Percentiles rank a stretch among this genome's conserved stretches.
Evolutionary conservation across 2,113 vertebrate species (phyloP).

Genomic region (Cyprinus carpio): DNA sequence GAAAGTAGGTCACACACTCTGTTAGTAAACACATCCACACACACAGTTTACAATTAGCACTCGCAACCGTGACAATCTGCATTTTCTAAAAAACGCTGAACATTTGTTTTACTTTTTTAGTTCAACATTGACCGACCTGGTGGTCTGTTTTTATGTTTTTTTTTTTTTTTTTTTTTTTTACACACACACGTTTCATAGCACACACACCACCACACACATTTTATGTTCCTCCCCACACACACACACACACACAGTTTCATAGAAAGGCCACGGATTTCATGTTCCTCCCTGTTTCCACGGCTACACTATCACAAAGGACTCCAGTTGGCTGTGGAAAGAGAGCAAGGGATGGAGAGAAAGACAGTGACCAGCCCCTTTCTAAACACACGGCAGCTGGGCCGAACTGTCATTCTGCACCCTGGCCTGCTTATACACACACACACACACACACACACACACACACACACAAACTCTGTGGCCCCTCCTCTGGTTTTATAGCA

Average conservation of each 20-base stretch:
- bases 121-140: neutral
- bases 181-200: slow-evolving; percentile 38
- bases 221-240: slow-evolving; percentile 59
- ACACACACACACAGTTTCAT: slow-evolving; percentile 34
- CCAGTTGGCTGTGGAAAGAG: slow-evolving; percentile 67
- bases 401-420: slow-evolving; percentile 65
- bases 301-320: slow-evolving; percentile 72
- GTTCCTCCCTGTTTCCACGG: slow-evolving; percentile 70
- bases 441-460: neutral
- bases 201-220: slow-evolving; percentile 38
- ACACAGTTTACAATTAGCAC: neutral
- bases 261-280: slow-evolving; percentile 62
- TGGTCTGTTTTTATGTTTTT: slow-evolving; percentile 4
- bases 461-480: slow-evolving; percentile 36
- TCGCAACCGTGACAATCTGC: neutral
- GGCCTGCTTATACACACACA: slow-evolving; percentile 55
- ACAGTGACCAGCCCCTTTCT: slow-evolving; percentile 22
- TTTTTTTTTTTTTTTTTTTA: slow-evolving; percentile 47
- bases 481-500: slow-evolving; percentile 23
- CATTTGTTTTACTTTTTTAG: neutral
- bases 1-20: slow-evolving; percentile 65
- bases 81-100: neutral
- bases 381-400: slow-evolving; percentile 49
- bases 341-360: slow-evolving; percentile 27
- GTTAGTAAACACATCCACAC: slow-evolving; percentile 30